Base-by-base conservation (phyloP, 2,113 vertebrate species). In the Galemys pyrenaicus region DNA sequence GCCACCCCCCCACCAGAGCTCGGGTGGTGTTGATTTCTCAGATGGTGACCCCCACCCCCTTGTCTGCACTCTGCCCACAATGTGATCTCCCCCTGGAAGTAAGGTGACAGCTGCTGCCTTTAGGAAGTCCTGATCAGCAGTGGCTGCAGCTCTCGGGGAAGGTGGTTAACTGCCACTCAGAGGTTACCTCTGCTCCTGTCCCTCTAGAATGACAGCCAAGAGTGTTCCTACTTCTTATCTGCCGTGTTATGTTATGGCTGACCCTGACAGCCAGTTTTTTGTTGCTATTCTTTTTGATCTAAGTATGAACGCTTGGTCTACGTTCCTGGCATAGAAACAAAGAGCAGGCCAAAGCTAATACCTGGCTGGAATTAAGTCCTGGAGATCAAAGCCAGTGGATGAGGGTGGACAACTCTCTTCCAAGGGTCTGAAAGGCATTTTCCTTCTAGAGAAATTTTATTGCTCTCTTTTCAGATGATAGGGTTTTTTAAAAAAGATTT, bases 371-470 rank as follows among this genome's bases (percentile, higher is more conserved):
- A 77, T 73, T 65, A 80, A 92, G 49, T 44, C 81, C 77, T 91
- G 35, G 67, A 95, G 94, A 95, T 96, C 93, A 97, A 96, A 96
- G 91, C 39, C 70, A 77, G 58, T 86, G 35, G 75, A 90, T 89
- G 62, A 68, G 62, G 70, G 62, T 51, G 51, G 49, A 60, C 91
- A 88, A 26, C 89, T 89, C 35, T 67, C 81, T 62, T 92, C 89
- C 73, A 75, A 60, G 22, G 60, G 74, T 82, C 88, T 44, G 19
- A 92, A 67, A 95, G 68, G 70, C 71, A 68, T 85, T 84, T 95
- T 95, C 77, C 92, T 82, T 73, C 56, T 39, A 3, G 41, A 44
- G 28, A n/a, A 56, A 9, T 46, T 87, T 58, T 35, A 41, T 41
- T 71, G 37, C 37, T 70, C 37, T 37, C 67, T 35, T 71, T 71